Evolutionary conservation across 30 jellyfish, hydroid and myxozoan genomes (phyloP), one percentile per base, ranked within the genome.

Genomic region (Turritopsis rubra): DNA sequence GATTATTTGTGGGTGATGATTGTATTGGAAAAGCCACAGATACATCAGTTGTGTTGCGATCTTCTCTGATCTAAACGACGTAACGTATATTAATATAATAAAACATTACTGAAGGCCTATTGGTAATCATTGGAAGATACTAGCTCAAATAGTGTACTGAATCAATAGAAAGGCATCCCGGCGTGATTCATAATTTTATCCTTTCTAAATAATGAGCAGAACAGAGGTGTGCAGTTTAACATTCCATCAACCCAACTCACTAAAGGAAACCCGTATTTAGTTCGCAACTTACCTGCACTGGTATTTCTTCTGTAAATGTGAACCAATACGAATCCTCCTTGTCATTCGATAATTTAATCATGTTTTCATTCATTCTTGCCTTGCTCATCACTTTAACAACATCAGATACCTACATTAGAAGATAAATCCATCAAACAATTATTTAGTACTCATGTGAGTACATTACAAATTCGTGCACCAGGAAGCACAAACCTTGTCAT

Each of bases 1-100:
- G n/a, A n/a, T n/a, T 13, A 41, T 41, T 41, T 41, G 60, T 41
- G 5, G 9, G 60, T 41, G 5, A 3, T 5, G 60, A 41, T 41
- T 41, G 60, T 41, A 41, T 41, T 0, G 97, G 97, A 71, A 90
- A 90, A 9, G 97, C 97, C 41, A 90, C 24, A 7, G 97, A 82
- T 18, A 90, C 81, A 82, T 81, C 91, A 17, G 97, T 90, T 29
- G 81, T 23, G 73, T 90, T 87, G 19, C 54, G 87, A 17, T 71
- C 92, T 65, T 73, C 94, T 78, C 88, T 74, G 27, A 80, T 83
- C 96, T 88, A 53, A 41, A 41, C n/a, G n/a, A n/a, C n/a, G n/a
- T n/a, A n/a, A n/a, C n/a, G n/a, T n/a, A n/a, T n/a, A n/a, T n/a
- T n/a, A n/a, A n/a, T n/a, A n/a, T n/a, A n/a, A n/a, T n/a, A n/a